A percentile compares a stretch with the other conserved stretches of the same genome.
phyloP scores from a whole-genome alignment of 64 coral and sea anemone genomes.

The Pocillopora verrucosa region DNA sequence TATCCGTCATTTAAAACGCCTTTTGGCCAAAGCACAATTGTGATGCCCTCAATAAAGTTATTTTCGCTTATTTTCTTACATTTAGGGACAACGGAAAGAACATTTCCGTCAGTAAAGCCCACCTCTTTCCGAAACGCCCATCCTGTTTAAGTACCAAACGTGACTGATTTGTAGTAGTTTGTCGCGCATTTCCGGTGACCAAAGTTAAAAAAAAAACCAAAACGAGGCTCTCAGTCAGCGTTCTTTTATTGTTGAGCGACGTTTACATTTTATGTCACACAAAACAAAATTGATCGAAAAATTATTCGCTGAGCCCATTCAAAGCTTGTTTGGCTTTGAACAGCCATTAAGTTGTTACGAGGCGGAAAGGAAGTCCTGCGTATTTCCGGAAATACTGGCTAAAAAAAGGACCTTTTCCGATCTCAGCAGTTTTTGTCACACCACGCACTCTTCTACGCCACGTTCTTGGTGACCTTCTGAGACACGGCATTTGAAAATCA shows the following conservation, averaged over 20 bases:
- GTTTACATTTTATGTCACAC: background rate
- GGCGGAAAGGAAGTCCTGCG: constrained; percentile 25
- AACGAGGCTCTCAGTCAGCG: background rate
- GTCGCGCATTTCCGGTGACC: background rate
- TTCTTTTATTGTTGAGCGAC: background rate
- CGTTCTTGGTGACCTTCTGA: no score
- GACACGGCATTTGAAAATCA: background rate
- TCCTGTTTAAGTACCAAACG: background rate
- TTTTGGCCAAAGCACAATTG: no score
- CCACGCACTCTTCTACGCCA: background rate
- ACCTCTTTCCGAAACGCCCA: constrained; percentile 21
- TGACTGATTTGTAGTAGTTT: background rate
- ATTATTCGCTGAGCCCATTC: background rate
- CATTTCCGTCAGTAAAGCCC: background rate
- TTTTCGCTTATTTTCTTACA: background rate
- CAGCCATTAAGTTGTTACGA: background rate
- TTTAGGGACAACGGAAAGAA: background rate
- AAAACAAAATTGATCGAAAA: background rate
- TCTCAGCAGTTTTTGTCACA: constrained; percentile 12
- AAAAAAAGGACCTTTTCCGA: background rate
- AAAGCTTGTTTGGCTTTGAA: background rate
- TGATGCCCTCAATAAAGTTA: no score
- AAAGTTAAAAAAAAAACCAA: background rate
- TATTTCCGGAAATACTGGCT: background rate
- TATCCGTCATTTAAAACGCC: no score